phyloP scores from a whole-genome alignment of 2,888 invertebrate genomes.

The Copidosoma aretas region DNA sequence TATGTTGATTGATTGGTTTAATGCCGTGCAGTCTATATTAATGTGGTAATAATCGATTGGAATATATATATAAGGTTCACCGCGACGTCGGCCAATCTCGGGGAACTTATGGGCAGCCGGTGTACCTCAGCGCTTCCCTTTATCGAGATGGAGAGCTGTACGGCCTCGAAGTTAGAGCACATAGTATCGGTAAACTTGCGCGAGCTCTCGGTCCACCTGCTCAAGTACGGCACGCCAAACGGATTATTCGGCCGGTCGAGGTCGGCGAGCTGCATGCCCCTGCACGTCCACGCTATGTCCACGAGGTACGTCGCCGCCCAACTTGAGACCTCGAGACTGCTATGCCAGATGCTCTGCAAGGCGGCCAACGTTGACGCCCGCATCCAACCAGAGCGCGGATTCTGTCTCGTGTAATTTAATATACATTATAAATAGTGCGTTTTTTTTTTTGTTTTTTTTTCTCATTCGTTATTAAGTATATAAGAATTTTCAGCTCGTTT shows the following conservation, averaged over 20 bases:
- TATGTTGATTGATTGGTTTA: not conserved
- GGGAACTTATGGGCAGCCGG: conserved; percentile 56
- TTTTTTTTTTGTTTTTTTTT: no score
- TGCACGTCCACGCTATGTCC: conserved; percentile 80
- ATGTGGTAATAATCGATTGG: no score
- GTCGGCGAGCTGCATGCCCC: conserved; percentile 66
- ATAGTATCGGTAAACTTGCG: conserved; percentile 86
- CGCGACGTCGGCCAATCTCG: conserved; percentile 53
- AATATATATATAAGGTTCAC: conserved; percentile 50
- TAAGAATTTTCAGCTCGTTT: no score
- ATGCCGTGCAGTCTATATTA: no score
- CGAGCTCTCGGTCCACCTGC: conserved; percentile 83
- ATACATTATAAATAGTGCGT: conserved; percentile 10
- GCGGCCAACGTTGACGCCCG: conserved; percentile 74
- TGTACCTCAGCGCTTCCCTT: conserved; percentile 70
- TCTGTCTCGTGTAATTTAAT: conserved; percentile 74
- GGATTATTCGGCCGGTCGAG: conserved; percentile 46
- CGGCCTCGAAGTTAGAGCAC: conserved; percentile 87
- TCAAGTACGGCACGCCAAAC: conserved; percentile 68
- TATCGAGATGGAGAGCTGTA: conserved; percentile 82
- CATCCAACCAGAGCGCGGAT: conserved; percentile 77
- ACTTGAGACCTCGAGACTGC: conserved; percentile 77
- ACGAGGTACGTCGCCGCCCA: conserved; percentile 84
- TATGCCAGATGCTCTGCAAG: conserved; percentile 77
- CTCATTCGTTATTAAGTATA: no score